Percentiles rank a stretch among this genome's conserved stretches.
Conservation (phyloP, 2,888 invertebrate genomes). For the Phytoseiulus persimilis region DNA sequence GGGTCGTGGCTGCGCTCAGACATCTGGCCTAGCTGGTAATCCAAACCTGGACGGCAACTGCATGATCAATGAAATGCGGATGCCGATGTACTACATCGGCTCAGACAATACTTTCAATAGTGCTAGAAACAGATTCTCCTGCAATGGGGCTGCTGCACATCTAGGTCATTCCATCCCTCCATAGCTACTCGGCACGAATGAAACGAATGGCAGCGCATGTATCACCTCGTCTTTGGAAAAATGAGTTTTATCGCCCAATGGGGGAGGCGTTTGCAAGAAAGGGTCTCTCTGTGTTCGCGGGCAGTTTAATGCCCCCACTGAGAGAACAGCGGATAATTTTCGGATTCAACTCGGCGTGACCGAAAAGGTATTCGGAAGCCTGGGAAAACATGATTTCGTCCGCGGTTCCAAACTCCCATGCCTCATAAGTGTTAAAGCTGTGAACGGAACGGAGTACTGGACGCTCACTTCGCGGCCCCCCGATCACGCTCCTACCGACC, state of each 20-base stretch:
- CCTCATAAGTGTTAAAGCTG: too few relatives aligned
- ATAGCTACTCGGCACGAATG: not conserved
- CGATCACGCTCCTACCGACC: too few relatives aligned
- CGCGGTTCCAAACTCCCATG: too few relatives aligned
- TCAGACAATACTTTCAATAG: not conserved
- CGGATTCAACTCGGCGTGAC: too few relatives aligned
- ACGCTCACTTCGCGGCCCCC: too few relatives aligned
- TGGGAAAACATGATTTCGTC: too few relatives aligned
- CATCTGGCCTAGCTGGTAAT: slow-evolving; percentile 5
- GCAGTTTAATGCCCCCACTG: too few relatives aligned
- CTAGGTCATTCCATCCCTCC: not conserved
- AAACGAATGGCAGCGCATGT: not conserved
- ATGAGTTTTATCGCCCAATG: not conserved
- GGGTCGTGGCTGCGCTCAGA: not conserved
- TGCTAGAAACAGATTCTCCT: not conserved
- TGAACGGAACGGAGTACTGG: too few relatives aligned
- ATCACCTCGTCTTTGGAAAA: not conserved
- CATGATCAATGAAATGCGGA: not conserved
- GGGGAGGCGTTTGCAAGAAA: too few relatives aligned
- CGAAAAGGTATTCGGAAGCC: too few relatives aligned
- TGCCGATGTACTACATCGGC: not conserved
- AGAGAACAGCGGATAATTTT: too few relatives aligned
- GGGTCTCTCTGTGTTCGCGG: too few relatives aligned
- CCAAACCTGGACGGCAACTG: not conserved
- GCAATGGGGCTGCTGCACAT: not conserved